Percentiles rank a stretch among this genome's conserved stretches.
phyloP scores from a whole-genome alignment of 2,797 vertebrate genomes.

The Eulemur mongoz region DNA sequence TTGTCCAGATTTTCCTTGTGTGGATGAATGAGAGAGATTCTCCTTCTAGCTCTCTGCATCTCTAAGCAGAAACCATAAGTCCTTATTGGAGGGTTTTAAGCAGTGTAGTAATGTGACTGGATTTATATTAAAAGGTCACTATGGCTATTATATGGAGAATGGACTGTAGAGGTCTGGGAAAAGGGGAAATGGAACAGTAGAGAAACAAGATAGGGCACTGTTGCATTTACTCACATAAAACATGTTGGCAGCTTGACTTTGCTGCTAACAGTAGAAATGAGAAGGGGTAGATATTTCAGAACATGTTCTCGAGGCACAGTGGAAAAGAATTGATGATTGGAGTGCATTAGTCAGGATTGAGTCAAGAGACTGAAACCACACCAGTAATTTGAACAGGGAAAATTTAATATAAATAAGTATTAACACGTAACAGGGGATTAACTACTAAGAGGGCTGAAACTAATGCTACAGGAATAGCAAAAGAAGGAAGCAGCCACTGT shows the following conservation, averaged over 20 bases:
- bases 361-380: not conserved
- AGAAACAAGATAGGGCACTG: not conserved
- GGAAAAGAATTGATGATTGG: not conserved
- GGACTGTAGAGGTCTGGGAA: not conserved
- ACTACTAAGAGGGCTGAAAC: not conserved
- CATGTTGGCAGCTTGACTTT: not conserved
- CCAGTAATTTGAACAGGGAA: not conserved
- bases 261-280: not conserved
- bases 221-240: constrained; percentile 20
- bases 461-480: not conserved
- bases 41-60: not conserved
- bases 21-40: not conserved
- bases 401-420: not conserved
- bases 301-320: not conserved
- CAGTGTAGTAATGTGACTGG: not conserved
- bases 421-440: not conserved
- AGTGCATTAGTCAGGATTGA: not conserved
- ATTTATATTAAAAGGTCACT: constrained; percentile 25
- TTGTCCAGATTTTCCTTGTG: not conserved
- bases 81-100: not conserved
- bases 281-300: not conserved
- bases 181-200: not conserved
- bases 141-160: not conserved
- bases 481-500: not conserved
- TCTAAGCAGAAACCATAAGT: not conserved